A percentile compares a stretch with the other conserved stretches of the same genome.
phyloP scores from a whole-genome alignment of 1,140 invertebrate species.

The Schlechtendalia chinensis region DNA sequence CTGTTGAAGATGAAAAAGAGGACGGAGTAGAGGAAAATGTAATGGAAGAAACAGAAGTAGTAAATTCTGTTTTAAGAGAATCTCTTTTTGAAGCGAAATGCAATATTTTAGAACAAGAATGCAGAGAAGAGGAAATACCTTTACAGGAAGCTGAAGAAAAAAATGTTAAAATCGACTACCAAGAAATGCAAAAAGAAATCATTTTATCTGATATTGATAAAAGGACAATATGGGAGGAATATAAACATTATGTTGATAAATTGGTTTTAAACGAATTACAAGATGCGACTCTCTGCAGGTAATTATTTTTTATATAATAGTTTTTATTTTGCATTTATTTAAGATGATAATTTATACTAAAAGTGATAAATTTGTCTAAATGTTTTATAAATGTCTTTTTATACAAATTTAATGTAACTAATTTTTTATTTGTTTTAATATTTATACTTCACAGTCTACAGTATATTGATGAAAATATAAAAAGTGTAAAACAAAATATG shows the following conservation, averaged over 20 bases:
- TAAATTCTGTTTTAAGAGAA: background rate
- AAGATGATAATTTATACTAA: too few relatives aligned
- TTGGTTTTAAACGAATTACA: slow-evolving; percentile 64
- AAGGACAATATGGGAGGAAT: slow-evolving; percentile 62
- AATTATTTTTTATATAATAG: background rate
- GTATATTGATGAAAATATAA: slow-evolving; percentile 20
- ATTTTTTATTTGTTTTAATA: background rate
- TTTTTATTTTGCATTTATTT: background rate
- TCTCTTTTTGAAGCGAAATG: background rate
- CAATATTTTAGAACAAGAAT: background rate
- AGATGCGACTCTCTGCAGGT: slow-evolving; percentile 59
- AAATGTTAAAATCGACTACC: background rate
- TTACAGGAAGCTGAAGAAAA: slow-evolving; percentile 1
- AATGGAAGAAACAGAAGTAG: background rate
- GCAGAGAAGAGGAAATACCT: background rate
- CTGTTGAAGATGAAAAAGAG: background rate
- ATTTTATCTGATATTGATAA: slow-evolving; percentile 52
- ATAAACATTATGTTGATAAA: slow-evolving; percentile 65
- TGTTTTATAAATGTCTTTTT: too few relatives aligned
- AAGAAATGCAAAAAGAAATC: background rate
- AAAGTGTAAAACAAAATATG: background rate
- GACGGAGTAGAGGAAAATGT: background rate
- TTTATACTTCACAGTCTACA: slow-evolving; percentile 9
- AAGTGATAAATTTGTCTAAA: too few relatives aligned
- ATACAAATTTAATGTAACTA: background rate